Evolutionary conservation across 2,888 invertebrate genomes (phyloP), one percentile per base, ranked within the genome.

Genomic region (Erannis defoliaria): DNA sequence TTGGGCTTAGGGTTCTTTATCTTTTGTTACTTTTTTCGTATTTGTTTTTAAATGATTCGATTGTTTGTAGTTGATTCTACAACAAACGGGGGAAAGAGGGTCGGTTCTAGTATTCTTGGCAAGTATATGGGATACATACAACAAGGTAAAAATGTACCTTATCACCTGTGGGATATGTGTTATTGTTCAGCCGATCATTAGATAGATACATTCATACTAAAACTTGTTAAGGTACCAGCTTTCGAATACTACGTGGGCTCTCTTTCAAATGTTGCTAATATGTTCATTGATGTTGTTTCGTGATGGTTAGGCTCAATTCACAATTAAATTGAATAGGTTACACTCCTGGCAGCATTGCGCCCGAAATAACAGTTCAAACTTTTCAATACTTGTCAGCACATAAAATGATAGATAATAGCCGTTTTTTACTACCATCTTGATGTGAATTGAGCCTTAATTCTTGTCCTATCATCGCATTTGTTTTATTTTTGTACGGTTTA

Each of bases 1-100:
- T 31, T 23, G 63, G 35, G 65, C 61, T 42, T 62, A 65, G 57
- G 59, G 33, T 31, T 38, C 19, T 29, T 23, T 55, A 43, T 16
- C 42, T 49, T 58, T 42, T 55, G 51, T 45, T 43, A 29, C 21
- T 42, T 10, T 49, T 14, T 63, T 4, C 65, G 21, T 67, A 33
- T 66, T 62, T 42, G 62, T 72, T 70, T 61, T 71, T 65, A 70
- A 72, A 75, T 58, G 64, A 73, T 55, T 59, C 43, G 57, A 76
- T 80, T 87, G 75, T 89, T 89, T 87, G 77, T 92, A 93, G 92
- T 83, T 83, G 75, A 81, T 91, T 74, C 90, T 91, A 71, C 91
- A 81, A 64, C 85, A 89, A 89, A 89, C 91, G 90, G 90, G 90
- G 83, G 92, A 92, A 88, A 92, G 90, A 84, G 92, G 92, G 84